Evolutionary conservation across 2,888 invertebrate species (phyloP).

Genomic region (Aleiodes alternator): DNA sequence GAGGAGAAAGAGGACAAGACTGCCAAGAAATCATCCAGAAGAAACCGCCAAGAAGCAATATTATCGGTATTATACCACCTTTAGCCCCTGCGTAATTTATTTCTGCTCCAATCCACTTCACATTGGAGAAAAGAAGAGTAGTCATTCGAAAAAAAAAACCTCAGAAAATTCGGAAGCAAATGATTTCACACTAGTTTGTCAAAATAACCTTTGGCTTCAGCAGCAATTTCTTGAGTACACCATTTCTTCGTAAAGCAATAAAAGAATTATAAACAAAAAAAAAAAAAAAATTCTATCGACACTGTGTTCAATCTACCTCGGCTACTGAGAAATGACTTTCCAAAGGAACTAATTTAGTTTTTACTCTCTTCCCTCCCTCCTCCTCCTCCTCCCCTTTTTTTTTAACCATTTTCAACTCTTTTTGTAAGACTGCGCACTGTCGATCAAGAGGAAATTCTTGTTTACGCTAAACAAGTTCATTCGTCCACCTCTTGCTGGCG

Average conservation of each 20-base stretch:
- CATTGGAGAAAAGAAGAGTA: not conserved
- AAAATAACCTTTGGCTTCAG: slow-evolving; percentile 29
- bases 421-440: not conserved
- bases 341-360: slow-evolving; percentile 55
- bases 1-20: slow-evolving; percentile 4
- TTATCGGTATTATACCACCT: slow-evolving; percentile 29
- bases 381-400: too few relatives aligned
- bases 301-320: not conserved
- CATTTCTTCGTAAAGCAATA: slow-evolving; percentile 43
- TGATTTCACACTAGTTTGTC: slow-evolving; percentile 52
- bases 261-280: slow-evolving; percentile 29
- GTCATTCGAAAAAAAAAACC: not conserved
- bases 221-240: not conserved
- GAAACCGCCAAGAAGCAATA: slow-evolving; percentile 32
- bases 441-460: slow-evolving; percentile 29
- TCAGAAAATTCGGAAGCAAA: slow-evolving; percentile 55
- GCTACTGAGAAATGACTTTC: slow-evolving; percentile 52
- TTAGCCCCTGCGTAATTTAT: slow-evolving; percentile 20
- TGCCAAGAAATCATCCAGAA: not conserved
- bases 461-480: slow-evolving; percentile 41
- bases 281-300: slow-evolving; percentile 47
- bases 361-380: slow-evolving; percentile 41
- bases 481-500: slow-evolving; percentile 1
- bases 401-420: not conserved
- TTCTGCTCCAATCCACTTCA: slow-evolving; percentile 12